Evolutionary conservation across 2,113 vertebrate species (phyloP), one percentile per base, ranked within the genome.

Genomic region (Rutilus rutilus): DNA sequence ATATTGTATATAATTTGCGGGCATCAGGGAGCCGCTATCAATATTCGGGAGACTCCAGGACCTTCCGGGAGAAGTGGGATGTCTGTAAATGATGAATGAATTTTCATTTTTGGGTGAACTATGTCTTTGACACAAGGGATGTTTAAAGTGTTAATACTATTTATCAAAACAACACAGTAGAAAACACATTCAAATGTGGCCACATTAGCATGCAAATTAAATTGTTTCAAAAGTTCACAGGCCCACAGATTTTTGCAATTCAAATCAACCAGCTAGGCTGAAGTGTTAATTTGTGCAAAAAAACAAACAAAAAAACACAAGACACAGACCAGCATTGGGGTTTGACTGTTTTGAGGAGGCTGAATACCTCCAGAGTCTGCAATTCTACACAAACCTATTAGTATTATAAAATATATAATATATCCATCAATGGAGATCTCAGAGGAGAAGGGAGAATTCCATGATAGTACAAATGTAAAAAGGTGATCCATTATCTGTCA

Each of bases 161-260:
- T 82, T 39, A 25, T 62, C 4, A 3, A 69, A 69, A 33, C 27
- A 50, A 50, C 64, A 4, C 25, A 33, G 60, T 15, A 59, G 25
- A 76, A 64, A 60, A 62, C 17, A 39, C 1, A 78, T 54, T 27
- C 17, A 64, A 65, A 74, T 78, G 62, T 21, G 39, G 42, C 19
- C 30, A 15, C 73, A 77, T 78, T 60, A 25, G 36, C 81, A 84
- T 57, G 75, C 30, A 39, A 57, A 81, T 62, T 27, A 0, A 73
- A 77, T 14, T 73, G 27, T 75, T 85, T 85, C 30, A 65, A 52
- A 71, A 76, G 54, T 57, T 65, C 82, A 69, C 45, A 77, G 19
- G 10, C 50, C 39, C 67, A 57, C 36, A 45, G 36, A 50, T 87
- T 80, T 85, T 81, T 86, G 54, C 79, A 83, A 57, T 82, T 82